Evolutionary conservation across 1,140 invertebrate genomes (phyloP).

Genomic region (Tribolium madens): DNA sequence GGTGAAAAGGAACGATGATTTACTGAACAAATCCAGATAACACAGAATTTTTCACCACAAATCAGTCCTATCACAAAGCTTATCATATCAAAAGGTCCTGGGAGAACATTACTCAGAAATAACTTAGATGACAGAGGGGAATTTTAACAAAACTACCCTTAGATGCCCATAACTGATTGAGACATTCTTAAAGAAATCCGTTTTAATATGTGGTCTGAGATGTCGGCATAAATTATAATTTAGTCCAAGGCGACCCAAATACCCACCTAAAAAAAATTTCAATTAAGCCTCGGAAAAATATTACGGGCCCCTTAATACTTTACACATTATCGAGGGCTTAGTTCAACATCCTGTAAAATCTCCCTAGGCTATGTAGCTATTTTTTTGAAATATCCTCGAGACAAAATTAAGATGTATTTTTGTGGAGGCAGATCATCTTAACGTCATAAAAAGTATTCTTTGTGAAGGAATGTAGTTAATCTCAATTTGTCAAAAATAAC

Average conservation of each 20-base stretch:
- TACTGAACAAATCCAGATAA: not conserved
- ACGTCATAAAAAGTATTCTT: conserved; percentile 19
- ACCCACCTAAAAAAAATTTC: conserved; percentile 19
- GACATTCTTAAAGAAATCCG: conserved; percentile 4
- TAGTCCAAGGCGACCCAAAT: not conserved
- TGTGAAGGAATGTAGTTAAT: conserved; percentile 4
- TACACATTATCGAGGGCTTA: conserved; percentile 22
- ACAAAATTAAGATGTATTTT: conserved; percentile 16
- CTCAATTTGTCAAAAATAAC: conserved; percentile 21
- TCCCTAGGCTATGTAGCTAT: not conserved
- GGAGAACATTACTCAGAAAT: conserved; percentile 12
- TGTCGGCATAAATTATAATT: conserved; percentile 9
- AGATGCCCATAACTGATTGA: not conserved
- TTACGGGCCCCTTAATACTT: conserved; percentile 12
- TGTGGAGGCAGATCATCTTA: not conserved
- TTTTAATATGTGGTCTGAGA: not conserved
- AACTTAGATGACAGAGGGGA: conserved; percentile 5
- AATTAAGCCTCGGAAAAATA: conserved; percentile 27
- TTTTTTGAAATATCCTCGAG: not conserved
- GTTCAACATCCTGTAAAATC: conserved; percentile 10
- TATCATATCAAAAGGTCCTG: conserved; percentile 16
- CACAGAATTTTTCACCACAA: conserved; percentile 15
- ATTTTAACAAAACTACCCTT: conserved; percentile 6
- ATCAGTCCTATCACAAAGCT: conserved; percentile 23
- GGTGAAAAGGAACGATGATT: not conserved